phyloP scores from a whole-genome alignment of 1,140 invertebrate genomes.

The Cydia amplana region DNA sequence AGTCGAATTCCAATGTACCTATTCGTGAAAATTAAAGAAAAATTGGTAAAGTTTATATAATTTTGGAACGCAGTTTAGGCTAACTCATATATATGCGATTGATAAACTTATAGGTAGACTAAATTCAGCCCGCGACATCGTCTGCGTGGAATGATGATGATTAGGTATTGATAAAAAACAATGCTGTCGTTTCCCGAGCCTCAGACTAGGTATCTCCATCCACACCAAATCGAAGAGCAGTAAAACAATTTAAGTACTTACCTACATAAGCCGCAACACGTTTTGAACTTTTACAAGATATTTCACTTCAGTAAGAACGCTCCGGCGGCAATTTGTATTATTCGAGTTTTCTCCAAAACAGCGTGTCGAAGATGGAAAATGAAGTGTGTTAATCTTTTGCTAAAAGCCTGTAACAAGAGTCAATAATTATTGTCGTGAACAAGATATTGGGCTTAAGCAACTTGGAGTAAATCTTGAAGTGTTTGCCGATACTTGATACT shows the following conservation, averaged over 20 bases:
- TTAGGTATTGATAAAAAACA: too few species aligned
- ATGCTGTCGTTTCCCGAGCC: too few species aligned
- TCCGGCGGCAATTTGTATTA: not conserved
- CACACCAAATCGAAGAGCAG: not conserved
- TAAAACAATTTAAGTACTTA: not conserved
- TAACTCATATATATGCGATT: too few species aligned
- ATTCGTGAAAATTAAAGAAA: not conserved
- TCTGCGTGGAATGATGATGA: too few species aligned
- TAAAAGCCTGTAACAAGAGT: constrained; percentile 3
- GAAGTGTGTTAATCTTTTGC: not conserved
- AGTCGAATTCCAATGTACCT: not conserved
- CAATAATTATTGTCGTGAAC: not conserved
- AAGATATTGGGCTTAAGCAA: not conserved
- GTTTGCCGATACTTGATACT: not conserved
- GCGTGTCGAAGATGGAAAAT: not conserved
- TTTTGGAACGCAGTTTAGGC: too few species aligned
- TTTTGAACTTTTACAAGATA: not conserved
- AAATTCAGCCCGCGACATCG: too few species aligned
- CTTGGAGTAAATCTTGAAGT: not conserved
- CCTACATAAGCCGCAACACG: not conserved
- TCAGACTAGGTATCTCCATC: not conserved
- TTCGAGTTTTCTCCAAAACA: not conserved
- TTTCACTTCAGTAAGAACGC: not conserved
- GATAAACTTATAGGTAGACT: too few species aligned
- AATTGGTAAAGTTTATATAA: too few species aligned